These are phyloP conservation scores for Drosophila cardini DNA, from an alignment of 1,140 invertebrate genomes.

Conservation along the genomic window DNA sequence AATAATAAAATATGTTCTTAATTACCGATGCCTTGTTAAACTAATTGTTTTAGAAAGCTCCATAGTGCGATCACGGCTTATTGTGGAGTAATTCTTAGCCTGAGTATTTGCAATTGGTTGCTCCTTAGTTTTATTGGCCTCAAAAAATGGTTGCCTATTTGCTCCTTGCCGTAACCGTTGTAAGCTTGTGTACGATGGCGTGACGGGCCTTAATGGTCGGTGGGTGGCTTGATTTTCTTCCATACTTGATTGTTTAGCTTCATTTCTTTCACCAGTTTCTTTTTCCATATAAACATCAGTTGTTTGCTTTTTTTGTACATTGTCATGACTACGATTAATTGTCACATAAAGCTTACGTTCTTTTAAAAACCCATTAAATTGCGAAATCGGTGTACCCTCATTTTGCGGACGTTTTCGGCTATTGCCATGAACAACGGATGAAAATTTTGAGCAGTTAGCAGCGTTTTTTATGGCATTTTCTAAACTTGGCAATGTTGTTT, in stretches of 20 bases:
- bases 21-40: constrained; percentile 63
- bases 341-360: constrained; percentile 86
- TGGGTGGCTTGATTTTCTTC: constrained; percentile 46
- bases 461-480: too few relatives aligned
- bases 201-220: constrained; percentile 60
- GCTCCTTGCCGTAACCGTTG: constrained; percentile 87
- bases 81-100: constrained; percentile 60
- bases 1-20: constrained; percentile 2
- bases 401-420: constrained; percentile 90
- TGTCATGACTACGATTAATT: constrained; percentile 85
- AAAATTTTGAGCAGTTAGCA: constrained; percentile 73
- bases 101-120: constrained; percentile 53
- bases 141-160: constrained; percentile 61
- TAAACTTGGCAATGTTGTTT: constrained; percentile 21
- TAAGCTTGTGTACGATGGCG: constrained; percentile 89
- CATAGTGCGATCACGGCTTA: constrained; percentile 62
- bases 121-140: constrained; percentile 65
- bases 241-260: constrained; percentile 77
- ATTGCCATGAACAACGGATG: constrained; percentile 85
- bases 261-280: constrained; percentile 50
- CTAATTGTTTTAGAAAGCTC: constrained; percentile 40
- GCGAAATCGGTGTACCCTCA: constrained; percentile 86
- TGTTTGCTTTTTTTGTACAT: constrained; percentile 76
- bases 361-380: constrained; percentile 85
- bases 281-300: constrained; percentile 44